Base-by-base conservation (phyloP, 2,888 invertebrate species). In the Tenthredo mesomela region DNA sequence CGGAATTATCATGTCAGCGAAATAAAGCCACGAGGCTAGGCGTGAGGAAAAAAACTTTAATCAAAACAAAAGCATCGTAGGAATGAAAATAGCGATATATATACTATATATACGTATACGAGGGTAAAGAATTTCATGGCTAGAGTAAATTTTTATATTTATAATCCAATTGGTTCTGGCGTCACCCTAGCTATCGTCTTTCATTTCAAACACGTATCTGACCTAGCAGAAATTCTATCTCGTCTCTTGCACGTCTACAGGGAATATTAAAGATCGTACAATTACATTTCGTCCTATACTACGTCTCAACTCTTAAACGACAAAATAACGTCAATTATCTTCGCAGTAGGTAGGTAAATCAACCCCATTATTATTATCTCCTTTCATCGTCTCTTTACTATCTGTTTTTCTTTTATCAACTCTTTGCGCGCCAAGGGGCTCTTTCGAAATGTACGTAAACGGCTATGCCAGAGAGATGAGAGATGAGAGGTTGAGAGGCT, bases 21-120 rank as follows among this genome's bases (percentile, higher is more conserved):
- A 73, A 67, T 29, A 73, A 4, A 43, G 71, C 67, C 18, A 25
- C 9, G 15, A n/a, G 37, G 33, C 29, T 67, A 77, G 29, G 9
- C 33, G 29, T 40, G n/a, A 21, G 65, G 29, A 82, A 29, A 70
- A 67, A 70, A 47, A 47, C 1, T 40, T 82, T 82, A 82, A 82
- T 82, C 82, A 82, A 67, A 82, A 67, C 82, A 70, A 82, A 82
- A 47, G 82, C 82, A 70, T 67, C 82, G 65, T 40, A 33, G 29
- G 37, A 21, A 15, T 18, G 47, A n/a, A 54, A 54, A 78, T 33
- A 58, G 10, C 75, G 54, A 58, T 33, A 7, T 37, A 37, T 37
- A 37, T 33, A 33, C n/a, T 33, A 33, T 2, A 9, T 37, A 37
- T 7, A 77, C 12, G 47, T n/a, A 50, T 50, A 61, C 10, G 33